Conservation (phyloP, 2,888 invertebrate species). For the Hirtodrosophila alboralis region DNA sequence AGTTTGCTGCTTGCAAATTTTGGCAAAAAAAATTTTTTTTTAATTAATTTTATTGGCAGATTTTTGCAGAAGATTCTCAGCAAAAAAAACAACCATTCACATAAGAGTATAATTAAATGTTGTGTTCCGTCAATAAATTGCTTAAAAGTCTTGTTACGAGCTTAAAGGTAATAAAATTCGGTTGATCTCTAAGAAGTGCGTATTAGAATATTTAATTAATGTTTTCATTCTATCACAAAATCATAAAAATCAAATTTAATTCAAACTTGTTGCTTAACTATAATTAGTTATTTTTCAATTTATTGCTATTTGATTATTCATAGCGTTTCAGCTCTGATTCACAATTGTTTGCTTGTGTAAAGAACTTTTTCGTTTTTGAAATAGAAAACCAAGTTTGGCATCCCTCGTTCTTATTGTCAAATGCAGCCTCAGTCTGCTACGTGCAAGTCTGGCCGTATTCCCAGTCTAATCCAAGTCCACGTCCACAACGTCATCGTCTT, state of each 20-base stretch:
- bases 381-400: constrained; percentile 24
- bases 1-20: too few relatives aligned
- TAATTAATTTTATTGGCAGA: too few relatives aligned
- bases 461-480: constrained; percentile 9
- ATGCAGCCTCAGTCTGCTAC: constrained; percentile 21
- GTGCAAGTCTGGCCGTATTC: not conserved
- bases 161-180: too few relatives aligned
- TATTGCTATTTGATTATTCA: constrained; percentile 11
- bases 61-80: too few relatives aligned
- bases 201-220: constrained; percentile 8
- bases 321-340: constrained; percentile 2
- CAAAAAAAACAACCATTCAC: too few relatives aligned
- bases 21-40: too few relatives aligned
- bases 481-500: constrained; percentile 24
- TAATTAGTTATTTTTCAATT: constrained; percentile 11
- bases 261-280: constrained; percentile 5
- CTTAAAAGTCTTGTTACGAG: not conserved
- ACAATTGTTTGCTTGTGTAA: not conserved
- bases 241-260: constrained; percentile 13
- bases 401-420: constrained; percentile 45
- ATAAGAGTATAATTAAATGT: not conserved
- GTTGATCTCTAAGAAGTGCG: constrained; percentile 20
- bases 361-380: constrained; percentile 9
- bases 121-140: not conserved
- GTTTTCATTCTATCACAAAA: not conserved